These are phyloP conservation scores for Panurus biarmicus DNA, from an alignment of 2,113 vertebrate genomes.

Conservation along the genomic window DNA sequence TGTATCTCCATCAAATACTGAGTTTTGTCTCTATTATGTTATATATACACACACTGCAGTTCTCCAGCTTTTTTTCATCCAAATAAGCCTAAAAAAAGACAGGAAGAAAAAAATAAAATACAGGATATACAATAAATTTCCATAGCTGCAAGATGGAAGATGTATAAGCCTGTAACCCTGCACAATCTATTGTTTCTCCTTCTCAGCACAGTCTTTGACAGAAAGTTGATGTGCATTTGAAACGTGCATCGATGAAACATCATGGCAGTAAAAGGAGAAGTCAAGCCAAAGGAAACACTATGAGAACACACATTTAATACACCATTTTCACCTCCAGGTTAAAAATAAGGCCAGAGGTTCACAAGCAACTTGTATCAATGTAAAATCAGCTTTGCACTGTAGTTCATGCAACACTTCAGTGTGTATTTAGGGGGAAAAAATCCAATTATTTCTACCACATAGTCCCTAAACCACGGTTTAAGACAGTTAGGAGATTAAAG, in stretches of 20 bases:
- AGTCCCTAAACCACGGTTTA: background rate
- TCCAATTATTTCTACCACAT: background rate
- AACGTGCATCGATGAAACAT: background rate
- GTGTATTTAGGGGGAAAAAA: background rate
- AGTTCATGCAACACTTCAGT: background rate
- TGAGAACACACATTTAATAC: background rate
- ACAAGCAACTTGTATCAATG: background rate
- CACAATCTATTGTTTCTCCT: background rate
- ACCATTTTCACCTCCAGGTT: background rate
- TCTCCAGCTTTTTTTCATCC: background rate
- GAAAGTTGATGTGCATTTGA: background rate
- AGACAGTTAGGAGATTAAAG: background rate
- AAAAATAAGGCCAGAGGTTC: background rate
- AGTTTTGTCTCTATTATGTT: background rate
- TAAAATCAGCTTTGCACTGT: background rate
- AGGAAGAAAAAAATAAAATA: background rate
- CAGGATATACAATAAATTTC: background rate
- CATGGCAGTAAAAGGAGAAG: background rate
- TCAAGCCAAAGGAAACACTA: background rate
- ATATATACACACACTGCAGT: background rate
- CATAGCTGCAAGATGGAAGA: background rate
- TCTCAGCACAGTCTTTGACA: background rate
- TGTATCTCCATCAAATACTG: background rate
- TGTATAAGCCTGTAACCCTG: background rate
- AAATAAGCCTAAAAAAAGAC: background rate